Percentiles rank a stretch among this genome's conserved stretches.
These are phyloP conservation scores for Tipula lateralis DNA, from an alignment of 2,888 invertebrate genomes.

Conservation along the genomic window DNA sequence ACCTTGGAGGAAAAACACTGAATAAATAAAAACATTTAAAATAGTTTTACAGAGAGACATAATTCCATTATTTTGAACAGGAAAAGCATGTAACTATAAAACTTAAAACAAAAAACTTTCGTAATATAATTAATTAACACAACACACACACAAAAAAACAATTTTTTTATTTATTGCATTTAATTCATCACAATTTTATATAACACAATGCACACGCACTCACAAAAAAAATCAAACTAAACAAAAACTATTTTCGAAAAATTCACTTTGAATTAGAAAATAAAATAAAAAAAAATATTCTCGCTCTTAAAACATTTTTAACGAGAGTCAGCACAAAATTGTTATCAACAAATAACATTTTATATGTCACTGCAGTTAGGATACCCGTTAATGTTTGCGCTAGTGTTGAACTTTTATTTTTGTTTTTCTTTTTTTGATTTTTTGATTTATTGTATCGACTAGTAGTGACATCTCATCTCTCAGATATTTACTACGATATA, in stretches of 20 bases:
- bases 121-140: neutral
- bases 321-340: constrained; percentile 26
- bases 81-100: neutral
- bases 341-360: constrained; percentile 20
- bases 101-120: neutral
- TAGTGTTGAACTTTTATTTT: neutral
- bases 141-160: neutral
- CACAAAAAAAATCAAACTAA: neutral
- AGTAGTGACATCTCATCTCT: neutral
- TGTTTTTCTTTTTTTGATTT: neutral
- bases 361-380: constrained; percentile 15
- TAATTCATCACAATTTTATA: neutral
- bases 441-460: neutral
- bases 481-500: neutral
- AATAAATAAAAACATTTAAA: constrained; percentile 24
- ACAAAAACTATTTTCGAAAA: neutral
- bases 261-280: neutral
- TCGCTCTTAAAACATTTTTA: constrained; percentile 13
- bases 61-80: constrained; percentile 7
- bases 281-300: neutral
- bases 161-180: neutral
- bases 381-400: constrained; percentile 4
- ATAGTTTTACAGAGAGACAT: constrained; percentile 27
- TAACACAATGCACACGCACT: neutral
- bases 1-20: constrained; percentile 15